These are phyloP conservation scores for Pararge aegeria DNA, from an alignment of 1,140 invertebrate genomes.

Conservation along the genomic window DNA sequence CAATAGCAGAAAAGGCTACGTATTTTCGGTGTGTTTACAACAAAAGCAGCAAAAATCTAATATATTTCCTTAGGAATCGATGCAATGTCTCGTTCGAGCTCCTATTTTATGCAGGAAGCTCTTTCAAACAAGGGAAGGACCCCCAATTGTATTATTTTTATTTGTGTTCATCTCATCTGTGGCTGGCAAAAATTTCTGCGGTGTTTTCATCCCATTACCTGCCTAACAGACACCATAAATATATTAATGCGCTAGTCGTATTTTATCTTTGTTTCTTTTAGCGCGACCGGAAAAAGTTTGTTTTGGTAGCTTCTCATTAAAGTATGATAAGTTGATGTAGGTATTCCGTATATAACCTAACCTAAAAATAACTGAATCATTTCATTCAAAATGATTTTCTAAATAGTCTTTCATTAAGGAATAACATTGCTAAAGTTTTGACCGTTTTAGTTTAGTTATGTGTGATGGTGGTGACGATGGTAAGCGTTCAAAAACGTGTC, in stretches of 20 bases:
- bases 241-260: slow-evolving; percentile 60
- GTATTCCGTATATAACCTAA: no score
- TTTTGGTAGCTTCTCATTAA: neutral
- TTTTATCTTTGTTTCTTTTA: slow-evolving; percentile 40
- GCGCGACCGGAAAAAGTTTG: slow-evolving; percentile 7
- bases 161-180: slow-evolving; percentile 53
- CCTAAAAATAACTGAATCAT: no score
- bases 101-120: slow-evolving; percentile 52
- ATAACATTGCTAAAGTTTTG: no score
- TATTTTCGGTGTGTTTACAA: slow-evolving; percentile 10
- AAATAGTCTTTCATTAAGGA: no score
- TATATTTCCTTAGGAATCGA: slow-evolving; percentile 44
- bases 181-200: slow-evolving; percentile 47
- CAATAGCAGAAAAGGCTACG: slow-evolving; percentile 9
- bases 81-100: slow-evolving; percentile 40
- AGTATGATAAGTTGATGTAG: neutral
- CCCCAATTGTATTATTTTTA: slow-evolving; percentile 54
- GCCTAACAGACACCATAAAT: slow-evolving; percentile 65
- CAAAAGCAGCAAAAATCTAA: slow-evolving; percentile 33
- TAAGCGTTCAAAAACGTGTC: no score
- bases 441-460: no score
- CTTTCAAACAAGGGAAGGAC: slow-evolving; percentile 36
- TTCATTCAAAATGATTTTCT: no score
- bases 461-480: no score
- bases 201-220: slow-evolving; percentile 75